Conservation (phyloP, 2,113 vertebrate species). For the Oceanites oceanicus region DNA sequence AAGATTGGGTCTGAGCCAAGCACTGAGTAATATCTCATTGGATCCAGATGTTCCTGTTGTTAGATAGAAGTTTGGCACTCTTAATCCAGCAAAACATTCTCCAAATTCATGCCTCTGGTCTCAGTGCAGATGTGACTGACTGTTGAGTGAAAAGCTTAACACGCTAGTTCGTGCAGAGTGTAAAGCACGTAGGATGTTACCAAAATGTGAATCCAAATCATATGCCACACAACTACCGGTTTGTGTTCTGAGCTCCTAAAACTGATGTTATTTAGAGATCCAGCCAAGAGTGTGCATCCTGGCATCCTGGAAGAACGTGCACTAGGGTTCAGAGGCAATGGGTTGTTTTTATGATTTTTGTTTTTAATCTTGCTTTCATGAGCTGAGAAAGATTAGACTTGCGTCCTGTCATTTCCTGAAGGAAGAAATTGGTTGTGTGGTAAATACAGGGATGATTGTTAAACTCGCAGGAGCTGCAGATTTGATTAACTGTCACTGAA, state of each 20-base stretch:
- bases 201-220: background rate
- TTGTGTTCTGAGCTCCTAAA: background rate
- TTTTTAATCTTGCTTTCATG: background rate
- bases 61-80: background rate
- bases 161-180: rapidly evolving
- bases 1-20: conserved; percentile 35
- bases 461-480: background rate
- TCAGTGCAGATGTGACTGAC: background rate
- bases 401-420: background rate
- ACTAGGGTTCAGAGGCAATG: background rate
- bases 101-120: background rate
- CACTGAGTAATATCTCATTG: conserved; percentile 36
- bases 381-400: background rate
- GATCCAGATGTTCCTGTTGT: conserved; percentile 57
- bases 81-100: background rate
- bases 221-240: background rate
- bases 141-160: background rate
- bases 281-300: background rate
- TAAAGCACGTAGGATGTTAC: background rate
- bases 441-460: background rate
- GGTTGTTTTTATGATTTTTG: background rate
- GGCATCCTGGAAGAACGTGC: background rate
- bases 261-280: background rate
- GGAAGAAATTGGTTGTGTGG: background rate
- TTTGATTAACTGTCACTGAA: background rate